Percentiles rank a stretch among this genome's conserved stretches.
Conservation (phyloP, 2,888 invertebrate species). For the Amblyjoppa proteus region DNA sequence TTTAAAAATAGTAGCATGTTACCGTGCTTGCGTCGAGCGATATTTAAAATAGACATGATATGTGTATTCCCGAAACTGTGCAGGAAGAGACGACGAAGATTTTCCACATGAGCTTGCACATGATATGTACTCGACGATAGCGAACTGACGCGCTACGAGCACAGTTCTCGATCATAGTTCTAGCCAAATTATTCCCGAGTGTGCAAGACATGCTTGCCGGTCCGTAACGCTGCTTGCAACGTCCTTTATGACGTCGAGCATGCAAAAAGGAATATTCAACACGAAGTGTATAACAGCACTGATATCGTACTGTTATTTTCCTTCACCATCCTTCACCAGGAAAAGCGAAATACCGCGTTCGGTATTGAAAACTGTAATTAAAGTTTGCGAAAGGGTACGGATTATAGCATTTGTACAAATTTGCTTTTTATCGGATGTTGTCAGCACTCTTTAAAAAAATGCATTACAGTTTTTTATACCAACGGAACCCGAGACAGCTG, state of each 20-base stretch:
- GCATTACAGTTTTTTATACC: too few species aligned
- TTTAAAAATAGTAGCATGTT: not conserved
- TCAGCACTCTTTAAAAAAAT: too few species aligned
- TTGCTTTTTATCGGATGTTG: too few species aligned
- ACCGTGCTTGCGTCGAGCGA: conserved; percentile 7
- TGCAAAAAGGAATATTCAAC: not conserved
- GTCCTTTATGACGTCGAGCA: not conserved
- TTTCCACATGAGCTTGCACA: conserved; percentile 21
- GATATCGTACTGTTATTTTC: conserved; percentile 3
- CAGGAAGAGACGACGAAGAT: not conserved
- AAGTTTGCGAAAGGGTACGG: too few species aligned
- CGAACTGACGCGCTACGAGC: not conserved
- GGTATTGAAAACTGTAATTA: too few species aligned
- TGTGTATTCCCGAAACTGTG: not conserved
- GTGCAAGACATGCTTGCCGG: conserved; percentile 10
- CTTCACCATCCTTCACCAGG: not conserved
- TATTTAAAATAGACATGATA: conserved; percentile 19
- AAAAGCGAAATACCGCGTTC: too few species aligned
- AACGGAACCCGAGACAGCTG: too few species aligned
- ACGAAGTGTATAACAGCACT: not conserved
- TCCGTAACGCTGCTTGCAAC: not conserved
- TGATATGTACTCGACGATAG: conserved; percentile 39
- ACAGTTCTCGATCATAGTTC: not conserved
- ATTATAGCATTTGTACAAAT: too few species aligned
- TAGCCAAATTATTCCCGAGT: conserved; percentile 37